Conservation (phyloP, 2,888 invertebrate genomes). For the Nomada fucata region DNA sequence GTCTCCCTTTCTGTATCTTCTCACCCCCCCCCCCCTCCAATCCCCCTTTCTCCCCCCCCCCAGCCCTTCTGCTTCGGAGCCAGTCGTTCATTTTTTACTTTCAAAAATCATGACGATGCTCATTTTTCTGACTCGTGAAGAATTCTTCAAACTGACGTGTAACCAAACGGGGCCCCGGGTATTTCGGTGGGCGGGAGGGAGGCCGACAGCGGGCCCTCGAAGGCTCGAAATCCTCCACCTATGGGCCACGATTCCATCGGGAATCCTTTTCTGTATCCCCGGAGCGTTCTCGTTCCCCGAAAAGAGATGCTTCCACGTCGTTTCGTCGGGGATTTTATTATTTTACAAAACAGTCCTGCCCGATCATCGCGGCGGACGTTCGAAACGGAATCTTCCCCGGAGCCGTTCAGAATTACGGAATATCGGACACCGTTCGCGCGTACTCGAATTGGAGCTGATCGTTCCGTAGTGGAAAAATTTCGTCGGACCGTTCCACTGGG, state of each 20-base stretch:
- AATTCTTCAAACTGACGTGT: slow-evolving; percentile 84
- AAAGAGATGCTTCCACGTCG: slow-evolving; percentile 9
- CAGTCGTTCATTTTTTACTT: slow-evolving; percentile 84
- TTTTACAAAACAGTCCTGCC: slow-evolving; percentile 18
- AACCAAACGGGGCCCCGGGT: slow-evolving; percentile 78
- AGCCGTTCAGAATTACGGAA: background rate
- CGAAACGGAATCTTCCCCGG: background rate
- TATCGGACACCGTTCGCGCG: no score
- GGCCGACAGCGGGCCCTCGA: slow-evolving; percentile 39
- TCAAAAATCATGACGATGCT: slow-evolving; percentile 85
- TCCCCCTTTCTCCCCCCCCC: slow-evolving; percentile 5
- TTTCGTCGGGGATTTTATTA: slow-evolving; percentile 28
- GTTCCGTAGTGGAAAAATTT: no score
- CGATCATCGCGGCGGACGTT: background rate
- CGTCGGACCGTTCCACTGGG: no score
- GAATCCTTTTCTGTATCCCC: slow-evolving; percentile 60
- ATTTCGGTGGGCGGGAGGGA: slow-evolving; percentile 68
- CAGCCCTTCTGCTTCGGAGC: slow-evolving; percentile 36
- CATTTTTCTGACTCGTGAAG: slow-evolving; percentile 84
- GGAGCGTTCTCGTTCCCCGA: slow-evolving; percentile 51
- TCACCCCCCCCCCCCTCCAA: background rate
- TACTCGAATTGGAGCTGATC: no score
- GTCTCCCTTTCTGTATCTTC: slow-evolving; percentile 19
- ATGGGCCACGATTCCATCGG: slow-evolving; percentile 67
- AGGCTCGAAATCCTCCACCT: slow-evolving; percentile 76